These are phyloP conservation scores for Boloria euphrosyne DNA, from an alignment of 2,888 invertebrate species.

Conservation along the genomic window DNA sequence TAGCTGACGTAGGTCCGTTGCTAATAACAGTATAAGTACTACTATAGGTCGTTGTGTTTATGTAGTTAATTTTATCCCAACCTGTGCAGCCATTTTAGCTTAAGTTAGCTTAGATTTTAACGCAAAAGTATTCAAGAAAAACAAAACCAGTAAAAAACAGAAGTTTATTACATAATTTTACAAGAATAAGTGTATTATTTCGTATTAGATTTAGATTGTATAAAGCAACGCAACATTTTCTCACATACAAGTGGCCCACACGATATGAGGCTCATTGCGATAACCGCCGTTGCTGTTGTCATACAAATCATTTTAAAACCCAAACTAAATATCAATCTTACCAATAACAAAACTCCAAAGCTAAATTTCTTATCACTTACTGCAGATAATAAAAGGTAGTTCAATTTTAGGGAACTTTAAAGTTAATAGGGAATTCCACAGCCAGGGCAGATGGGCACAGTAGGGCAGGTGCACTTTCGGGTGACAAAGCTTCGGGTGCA, in stretches of 20 bases:
- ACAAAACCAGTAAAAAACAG: too few species aligned
- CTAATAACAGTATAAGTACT: too few species aligned
- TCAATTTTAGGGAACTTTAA: neutral
- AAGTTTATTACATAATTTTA: too few species aligned
- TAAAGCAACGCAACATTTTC: conserved; percentile 44
- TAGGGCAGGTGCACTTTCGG: conserved; percentile 48
- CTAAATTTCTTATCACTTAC: neutral
- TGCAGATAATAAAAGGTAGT: neutral
- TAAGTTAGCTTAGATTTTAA: too few species aligned
- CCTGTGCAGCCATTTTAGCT: too few species aligned
- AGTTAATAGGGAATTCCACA: conserved; percentile 51
- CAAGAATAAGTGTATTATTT: neutral
- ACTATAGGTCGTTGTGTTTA: too few species aligned
- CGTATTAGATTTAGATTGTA: conserved; percentile 31
- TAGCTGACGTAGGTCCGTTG: too few species aligned
- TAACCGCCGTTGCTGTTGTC: conserved; percentile 41
- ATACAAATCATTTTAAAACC: conserved; percentile 45
- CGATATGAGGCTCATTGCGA: conserved; percentile 43
- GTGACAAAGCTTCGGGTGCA: conserved; percentile 35
- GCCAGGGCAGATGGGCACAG: conserved; percentile 49
- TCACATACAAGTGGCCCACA: conserved; percentile 47
- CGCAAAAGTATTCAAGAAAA: too few species aligned
- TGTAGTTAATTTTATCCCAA: too few species aligned
- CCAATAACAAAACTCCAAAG: neutral
- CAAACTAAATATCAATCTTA: too few species aligned